Conservation (phyloP, 2,113 vertebrate species). For the Gymnarchus niloticus region DNA sequence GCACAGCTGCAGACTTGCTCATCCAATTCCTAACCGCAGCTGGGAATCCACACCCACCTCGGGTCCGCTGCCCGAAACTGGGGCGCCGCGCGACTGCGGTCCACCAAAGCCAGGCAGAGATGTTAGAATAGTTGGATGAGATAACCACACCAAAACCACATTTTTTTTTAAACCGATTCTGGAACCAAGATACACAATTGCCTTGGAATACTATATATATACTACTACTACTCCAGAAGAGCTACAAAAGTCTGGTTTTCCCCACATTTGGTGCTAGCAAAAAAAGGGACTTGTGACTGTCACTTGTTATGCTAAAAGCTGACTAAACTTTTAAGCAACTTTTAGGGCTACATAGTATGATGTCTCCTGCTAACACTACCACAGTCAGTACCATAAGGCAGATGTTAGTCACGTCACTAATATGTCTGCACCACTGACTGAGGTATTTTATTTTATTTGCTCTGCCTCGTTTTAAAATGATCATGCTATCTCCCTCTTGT, state of each 20-base stretch:
- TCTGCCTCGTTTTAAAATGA: background rate
- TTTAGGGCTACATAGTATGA: background rate
- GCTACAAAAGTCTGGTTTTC: background rate
- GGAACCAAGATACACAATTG: background rate
- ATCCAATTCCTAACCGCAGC: background rate
- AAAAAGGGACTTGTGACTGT: background rate
- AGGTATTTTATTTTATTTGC: background rate
- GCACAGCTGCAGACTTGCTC: background rate
- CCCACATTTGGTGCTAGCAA: background rate
- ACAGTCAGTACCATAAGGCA: background rate
- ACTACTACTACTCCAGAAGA: too few relatives aligned
- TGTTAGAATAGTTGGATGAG: background rate
- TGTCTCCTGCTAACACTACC: background rate
- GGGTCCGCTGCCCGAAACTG: background rate
- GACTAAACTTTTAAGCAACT: background rate
- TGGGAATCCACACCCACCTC: background rate
- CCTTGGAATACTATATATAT: background rate
- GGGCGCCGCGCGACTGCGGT: background rate
- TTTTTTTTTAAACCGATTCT: background rate
- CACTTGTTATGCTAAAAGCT: background rate
- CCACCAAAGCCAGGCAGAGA: background rate
- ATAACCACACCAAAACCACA: conserved; percentile 18
- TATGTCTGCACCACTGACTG: background rate
- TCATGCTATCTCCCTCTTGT: background rate
- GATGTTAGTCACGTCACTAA: background rate